A percentile compares a stretch with the other conserved stretches of the same genome.
Conservation (phyloP, 2,113 vertebrate species). For the Austrofundulus limnaeus region DNA sequence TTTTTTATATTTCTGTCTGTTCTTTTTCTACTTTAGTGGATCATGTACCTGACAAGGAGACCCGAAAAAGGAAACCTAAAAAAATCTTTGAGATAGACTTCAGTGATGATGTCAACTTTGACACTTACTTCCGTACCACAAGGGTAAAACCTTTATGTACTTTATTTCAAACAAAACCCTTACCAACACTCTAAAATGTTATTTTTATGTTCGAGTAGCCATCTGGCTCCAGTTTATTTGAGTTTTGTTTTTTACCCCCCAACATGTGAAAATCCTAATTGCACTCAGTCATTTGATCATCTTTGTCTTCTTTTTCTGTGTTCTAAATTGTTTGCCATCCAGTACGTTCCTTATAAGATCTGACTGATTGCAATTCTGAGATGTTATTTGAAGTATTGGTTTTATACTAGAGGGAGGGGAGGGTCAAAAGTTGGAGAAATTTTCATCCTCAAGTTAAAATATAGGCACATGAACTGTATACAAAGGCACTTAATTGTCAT, state of each 20-base stretch:
- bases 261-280: background rate
- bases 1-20: background rate
- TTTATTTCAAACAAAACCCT: background rate
- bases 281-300: background rate
- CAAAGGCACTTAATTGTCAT: too few species aligned
- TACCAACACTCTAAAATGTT: background rate
- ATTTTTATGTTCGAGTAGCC: background rate
- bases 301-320: background rate
- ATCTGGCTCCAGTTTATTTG: background rate
- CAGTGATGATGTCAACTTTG: conserved; percentile 84
- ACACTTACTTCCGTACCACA: conserved; percentile 81
- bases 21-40: conserved; percentile 67
- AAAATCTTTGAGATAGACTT: conserved; percentile 87
- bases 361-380: background rate
- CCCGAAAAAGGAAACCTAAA: conserved; percentile 78
- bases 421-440: too few species aligned
- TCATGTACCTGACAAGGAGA: conserved; percentile 79
- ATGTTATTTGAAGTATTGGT: background rate
- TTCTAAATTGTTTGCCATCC: background rate
- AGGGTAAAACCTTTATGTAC: conserved; percentile 74
- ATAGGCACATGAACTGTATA: too few species aligned
- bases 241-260: background rate
- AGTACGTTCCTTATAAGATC: background rate
- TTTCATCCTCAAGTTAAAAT: too few species aligned
- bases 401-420: background rate